phyloP scores from a whole-genome alignment of 2,113 vertebrate species.

The Morphnarchus princeps region DNA sequence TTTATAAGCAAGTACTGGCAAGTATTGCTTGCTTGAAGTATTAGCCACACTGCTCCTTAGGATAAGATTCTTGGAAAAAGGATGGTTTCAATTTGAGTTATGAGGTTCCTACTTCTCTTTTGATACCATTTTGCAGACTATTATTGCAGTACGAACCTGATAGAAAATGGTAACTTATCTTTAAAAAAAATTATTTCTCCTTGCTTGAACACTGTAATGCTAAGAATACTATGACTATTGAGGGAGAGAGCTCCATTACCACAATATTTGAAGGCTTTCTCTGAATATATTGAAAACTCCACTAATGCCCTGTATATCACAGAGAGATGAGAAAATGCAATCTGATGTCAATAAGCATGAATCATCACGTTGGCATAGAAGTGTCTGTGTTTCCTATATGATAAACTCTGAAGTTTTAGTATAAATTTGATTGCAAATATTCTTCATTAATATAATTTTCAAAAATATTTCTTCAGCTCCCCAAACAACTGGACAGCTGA shows the following conservation, averaged over 20 bases:
- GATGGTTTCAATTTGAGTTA: not conserved
- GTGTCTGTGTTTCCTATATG: not conserved
- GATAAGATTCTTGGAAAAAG: not conserved
- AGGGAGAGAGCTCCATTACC: not conserved
- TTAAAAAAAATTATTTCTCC: not conserved
- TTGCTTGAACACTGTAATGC: not conserved
- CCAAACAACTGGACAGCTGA: conserved; percentile 73
- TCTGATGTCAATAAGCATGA: not conserved
- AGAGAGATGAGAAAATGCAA: not conserved
- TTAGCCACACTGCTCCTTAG: not conserved
- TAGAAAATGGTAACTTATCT: not conserved
- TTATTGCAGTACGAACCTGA: not conserved
- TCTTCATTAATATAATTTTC: not conserved
- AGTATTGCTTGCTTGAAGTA: not conserved
- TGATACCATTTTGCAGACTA: not conserved
- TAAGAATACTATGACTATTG: not conserved
- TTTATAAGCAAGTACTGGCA: not conserved
- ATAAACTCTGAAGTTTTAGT: not conserved
- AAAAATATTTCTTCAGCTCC: conserved; percentile 23
- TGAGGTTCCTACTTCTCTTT: not conserved
- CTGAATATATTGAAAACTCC: not conserved
- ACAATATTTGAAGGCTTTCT: not conserved
- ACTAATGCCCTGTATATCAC: not conserved
- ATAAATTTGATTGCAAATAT: not conserved
- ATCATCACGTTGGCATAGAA: not conserved